Percentiles rank a stretch among this genome's conserved stretches.
phyloP scores from a whole-genome alignment of 2,113 vertebrate species.

The Menura novaehollandiae region DNA sequence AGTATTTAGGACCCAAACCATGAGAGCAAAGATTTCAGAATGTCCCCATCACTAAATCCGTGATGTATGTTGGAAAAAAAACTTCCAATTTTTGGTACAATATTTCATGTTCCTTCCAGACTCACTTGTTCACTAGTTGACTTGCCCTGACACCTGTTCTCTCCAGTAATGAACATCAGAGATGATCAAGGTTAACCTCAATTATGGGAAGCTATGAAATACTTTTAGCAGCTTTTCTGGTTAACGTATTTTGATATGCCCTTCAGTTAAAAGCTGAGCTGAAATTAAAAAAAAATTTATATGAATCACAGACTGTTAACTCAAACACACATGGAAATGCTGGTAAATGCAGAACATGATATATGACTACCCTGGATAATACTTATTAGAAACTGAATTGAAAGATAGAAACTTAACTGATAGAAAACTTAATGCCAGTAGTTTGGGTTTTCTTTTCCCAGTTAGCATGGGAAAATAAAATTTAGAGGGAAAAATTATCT shows the following conservation, averaged over 20 bases:
- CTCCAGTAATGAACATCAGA: neutral
- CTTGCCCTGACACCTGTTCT: neutral
- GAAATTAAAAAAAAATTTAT: neutral
- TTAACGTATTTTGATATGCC: neutral
- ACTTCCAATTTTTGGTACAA: neutral
- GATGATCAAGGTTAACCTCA: neutral
- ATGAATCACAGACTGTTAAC: neutral
- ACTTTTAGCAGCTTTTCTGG: neutral
- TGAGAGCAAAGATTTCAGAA: neutral
- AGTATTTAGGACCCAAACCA: neutral
- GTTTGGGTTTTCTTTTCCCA: rapidly evolving
- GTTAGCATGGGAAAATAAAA: neutral
- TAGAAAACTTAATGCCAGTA: neutral
- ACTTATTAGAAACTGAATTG: neutral
- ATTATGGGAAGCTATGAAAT: neutral
- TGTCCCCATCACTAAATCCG: neutral
- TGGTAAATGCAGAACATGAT: neutral
- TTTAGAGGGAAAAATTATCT: neutral
- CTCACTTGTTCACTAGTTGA: neutral
- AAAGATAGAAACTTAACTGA: neutral
- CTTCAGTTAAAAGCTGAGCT: constrained; percentile 11
- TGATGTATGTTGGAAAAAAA: neutral
- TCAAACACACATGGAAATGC: neutral
- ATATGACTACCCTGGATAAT: neutral
- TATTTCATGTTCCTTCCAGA: neutral